These are phyloP conservation scores for Passer montanus DNA, from an alignment of 2,113 vertebrate species.

Conservation along the genomic window DNA sequence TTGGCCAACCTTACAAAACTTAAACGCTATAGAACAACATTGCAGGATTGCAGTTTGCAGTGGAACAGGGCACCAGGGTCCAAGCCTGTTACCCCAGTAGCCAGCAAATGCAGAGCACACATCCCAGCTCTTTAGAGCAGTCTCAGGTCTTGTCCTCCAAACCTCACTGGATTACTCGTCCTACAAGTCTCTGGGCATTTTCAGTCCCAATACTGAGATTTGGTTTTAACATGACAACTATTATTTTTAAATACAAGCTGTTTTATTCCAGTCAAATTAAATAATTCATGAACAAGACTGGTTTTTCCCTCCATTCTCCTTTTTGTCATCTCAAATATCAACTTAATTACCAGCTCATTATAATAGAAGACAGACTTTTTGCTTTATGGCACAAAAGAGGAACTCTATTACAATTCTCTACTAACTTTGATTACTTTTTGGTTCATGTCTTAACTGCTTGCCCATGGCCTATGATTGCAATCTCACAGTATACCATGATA, in stretches of 20 bases:
- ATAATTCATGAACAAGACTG: not conserved
- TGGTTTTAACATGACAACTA: not conserved
- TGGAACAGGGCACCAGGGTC: not conserved
- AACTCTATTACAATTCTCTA: not conserved
- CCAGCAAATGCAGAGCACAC: not conserved
- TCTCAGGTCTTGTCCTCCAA: not conserved
- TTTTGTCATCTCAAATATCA: not conserved
- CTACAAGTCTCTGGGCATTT: not conserved
- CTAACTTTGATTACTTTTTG: not conserved
- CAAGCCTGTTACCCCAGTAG: not conserved
- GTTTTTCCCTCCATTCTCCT: not conserved
- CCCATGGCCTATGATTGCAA: not conserved
- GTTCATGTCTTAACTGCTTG: not conserved
- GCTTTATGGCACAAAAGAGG: not conserved
- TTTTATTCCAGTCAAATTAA: not conserved
- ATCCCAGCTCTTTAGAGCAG: not conserved
- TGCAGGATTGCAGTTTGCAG: not conserved
- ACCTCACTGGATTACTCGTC: not conserved
- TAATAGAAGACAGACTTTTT: not conserved
- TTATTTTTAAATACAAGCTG: not conserved
- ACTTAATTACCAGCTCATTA: not conserved
- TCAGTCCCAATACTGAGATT: not conserved
- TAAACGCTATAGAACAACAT: not conserved
- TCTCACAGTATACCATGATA: not conserved
- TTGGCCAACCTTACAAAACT: accelerated